These are phyloP conservation scores for Myotis vivesi DNA, from an alignment of 2,797 vertebrate species.

Conservation along the genomic window DNA sequence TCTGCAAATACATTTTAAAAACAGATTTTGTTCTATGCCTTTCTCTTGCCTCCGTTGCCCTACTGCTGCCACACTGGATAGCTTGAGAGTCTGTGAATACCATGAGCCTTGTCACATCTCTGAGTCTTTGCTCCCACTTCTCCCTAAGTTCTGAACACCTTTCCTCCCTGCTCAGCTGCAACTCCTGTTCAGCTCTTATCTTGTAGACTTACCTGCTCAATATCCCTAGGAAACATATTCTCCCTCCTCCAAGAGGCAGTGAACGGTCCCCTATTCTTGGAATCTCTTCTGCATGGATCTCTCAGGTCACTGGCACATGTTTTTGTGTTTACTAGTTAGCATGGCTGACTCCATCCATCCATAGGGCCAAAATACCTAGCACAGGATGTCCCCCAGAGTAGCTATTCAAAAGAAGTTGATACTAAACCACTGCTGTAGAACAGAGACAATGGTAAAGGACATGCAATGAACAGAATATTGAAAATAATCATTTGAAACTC, in stretches of 20 bases:
- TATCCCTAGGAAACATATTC: not conserved
- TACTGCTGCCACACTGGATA: not conserved
- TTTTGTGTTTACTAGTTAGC: not conserved
- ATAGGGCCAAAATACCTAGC: not conserved
- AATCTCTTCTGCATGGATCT: not conserved
- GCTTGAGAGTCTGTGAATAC: not conserved
- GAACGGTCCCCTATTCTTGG: not conserved
- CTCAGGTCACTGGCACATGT: not conserved
- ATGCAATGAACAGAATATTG: not conserved
- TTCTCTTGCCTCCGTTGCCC: not conserved
- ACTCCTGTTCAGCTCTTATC: not conserved
- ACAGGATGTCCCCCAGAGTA: not conserved
- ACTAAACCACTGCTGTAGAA: not conserved
- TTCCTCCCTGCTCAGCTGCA: not conserved
- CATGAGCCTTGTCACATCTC: not conserved
- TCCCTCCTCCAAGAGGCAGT: not conserved
- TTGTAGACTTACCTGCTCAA: not conserved
- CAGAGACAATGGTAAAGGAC: not conserved
- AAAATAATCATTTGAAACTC: too few relatives aligned
- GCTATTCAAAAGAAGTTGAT: not conserved
- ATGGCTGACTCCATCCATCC: not conserved
- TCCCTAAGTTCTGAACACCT: not conserved
- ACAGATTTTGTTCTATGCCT: not conserved
- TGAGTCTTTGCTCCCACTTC: not conserved
- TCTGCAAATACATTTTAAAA: too few relatives aligned